Base-by-base conservation (phyloP, 35 echinoderm and acorn worm species). In the Acanthaster planci region DNA sequence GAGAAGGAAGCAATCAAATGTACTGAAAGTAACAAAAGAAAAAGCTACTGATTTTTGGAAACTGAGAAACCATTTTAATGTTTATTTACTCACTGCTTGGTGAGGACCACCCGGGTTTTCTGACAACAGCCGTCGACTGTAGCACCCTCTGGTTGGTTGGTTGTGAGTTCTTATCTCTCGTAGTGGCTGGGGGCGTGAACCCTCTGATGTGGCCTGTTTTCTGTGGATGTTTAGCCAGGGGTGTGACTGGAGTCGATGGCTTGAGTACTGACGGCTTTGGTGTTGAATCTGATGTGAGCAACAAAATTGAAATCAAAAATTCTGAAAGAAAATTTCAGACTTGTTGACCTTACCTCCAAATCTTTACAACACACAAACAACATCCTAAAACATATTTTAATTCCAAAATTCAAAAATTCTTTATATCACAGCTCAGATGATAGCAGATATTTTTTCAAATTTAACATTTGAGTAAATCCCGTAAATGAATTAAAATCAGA, bases 81-180 rank as follows among this genome's bases (percentile, higher is more conserved):
- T 0, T 23, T 8, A 0, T 18, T 6, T 52, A 81, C 79, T 81
- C 51, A 81, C 79, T 83, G 6, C 52, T 35, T 36, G 81, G 81
- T 18, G 81, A 83, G 32, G 52, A 83, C 81, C 81, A 83, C n/a
- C 39, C 55, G 6, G 81, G 21, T 57, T 57, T 54, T 57, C 53
- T 83, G 64, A 72, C n/a, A 26, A 26, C 26, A 14, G 34, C 26
- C 64, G 64, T 19, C 1, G 64, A 72, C 34, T 19, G 64, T 35
- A 72, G 64, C 14, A 34, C 51, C 56, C 51, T 38, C 55, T 82
- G 80, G 80, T 34, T 82, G 55, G 80, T 17, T 35, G 22, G 80
- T 23, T 80, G 77, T 80, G 39, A 50, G 26, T 81, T 83, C 51
- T 83, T 83, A 12, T 17, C 81, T 83, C 53, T 53, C 34, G 27